phyloP scores from a whole-genome alignment of 2,888 invertebrate species.

The Drosophila stalkeri region DNA sequence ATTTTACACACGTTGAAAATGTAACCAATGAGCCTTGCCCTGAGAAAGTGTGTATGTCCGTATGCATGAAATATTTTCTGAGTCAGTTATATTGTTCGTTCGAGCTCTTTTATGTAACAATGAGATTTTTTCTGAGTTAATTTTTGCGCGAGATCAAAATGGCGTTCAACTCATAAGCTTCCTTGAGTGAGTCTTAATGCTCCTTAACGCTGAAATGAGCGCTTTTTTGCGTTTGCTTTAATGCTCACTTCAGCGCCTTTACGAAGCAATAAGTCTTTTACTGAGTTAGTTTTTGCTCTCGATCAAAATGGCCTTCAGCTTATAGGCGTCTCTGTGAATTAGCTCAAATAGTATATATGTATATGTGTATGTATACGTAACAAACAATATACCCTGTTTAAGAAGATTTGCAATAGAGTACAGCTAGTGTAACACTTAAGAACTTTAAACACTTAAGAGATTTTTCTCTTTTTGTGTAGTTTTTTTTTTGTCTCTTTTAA shows the following conservation, averaged over 20 bases:
- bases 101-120: neutral
- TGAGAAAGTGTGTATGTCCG: neutral
- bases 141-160: neutral
- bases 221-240: neutral
- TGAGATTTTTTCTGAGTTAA: neutral
- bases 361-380: too few relatives aligned
- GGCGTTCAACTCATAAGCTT: neutral
- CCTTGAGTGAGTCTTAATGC: neutral
- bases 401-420: neutral
- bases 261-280: neutral
- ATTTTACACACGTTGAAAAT: neutral
- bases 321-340: too few relatives aligned
- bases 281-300: neutral
- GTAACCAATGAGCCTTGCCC: too few relatives aligned
- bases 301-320: neutral
- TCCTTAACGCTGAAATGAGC: neutral
- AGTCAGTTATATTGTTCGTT: neutral
- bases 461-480: neutral
- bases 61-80: neutral
- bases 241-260: neutral
- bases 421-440: conserved; percentile 19
- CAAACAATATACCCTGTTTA: neutral
- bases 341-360: too few relatives aligned
- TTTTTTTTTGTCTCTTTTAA: conserved; percentile 10
- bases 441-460: conserved; percentile 22